Evolutionary conservation across 2,113 vertebrate species (phyloP).

Genomic region (Cercocebus atys): DNA sequence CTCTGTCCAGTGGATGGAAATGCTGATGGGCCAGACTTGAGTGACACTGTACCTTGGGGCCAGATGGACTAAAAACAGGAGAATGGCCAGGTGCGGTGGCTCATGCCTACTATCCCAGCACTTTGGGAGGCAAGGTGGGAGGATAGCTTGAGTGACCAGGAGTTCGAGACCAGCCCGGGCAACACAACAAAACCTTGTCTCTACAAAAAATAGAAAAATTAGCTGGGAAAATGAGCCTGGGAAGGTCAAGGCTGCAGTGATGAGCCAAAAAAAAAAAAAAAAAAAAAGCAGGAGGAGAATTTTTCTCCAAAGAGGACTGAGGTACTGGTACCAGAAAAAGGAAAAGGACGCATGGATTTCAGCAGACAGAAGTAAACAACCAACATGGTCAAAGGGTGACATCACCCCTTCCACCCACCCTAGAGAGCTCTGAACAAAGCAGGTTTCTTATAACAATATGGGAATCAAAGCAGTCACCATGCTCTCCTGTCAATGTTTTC

Average conservation of each 20-base stretch:
- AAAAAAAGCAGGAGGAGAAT: not conserved
- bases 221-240: too few species aligned
- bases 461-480: not conserved
- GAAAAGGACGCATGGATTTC: not conserved
- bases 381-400: not conserved
- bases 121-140: too few species aligned
- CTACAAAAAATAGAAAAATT: too few species aligned
- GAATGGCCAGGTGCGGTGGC: not conserved
- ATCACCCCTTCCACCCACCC: too few species aligned
- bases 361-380: not conserved
- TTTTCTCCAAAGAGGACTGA: not conserved
- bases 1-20: not conserved
- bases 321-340: not conserved
- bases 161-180: too few species aligned
- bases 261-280: too few species aligned
- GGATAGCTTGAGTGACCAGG: too few species aligned
- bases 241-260: too few species aligned
- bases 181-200: too few species aligned
- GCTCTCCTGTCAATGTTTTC: not conserved
- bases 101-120: too few species aligned
- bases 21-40: not conserved
- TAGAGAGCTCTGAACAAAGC: not conserved
- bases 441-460: not conserved
- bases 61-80: not conserved
- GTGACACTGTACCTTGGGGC: not conserved